Percentiles rank a stretch among this genome's conserved stretches.
phyloP scores from a whole-genome alignment of 2,888 invertebrate species.

The Rhagium mordax region DNA sequence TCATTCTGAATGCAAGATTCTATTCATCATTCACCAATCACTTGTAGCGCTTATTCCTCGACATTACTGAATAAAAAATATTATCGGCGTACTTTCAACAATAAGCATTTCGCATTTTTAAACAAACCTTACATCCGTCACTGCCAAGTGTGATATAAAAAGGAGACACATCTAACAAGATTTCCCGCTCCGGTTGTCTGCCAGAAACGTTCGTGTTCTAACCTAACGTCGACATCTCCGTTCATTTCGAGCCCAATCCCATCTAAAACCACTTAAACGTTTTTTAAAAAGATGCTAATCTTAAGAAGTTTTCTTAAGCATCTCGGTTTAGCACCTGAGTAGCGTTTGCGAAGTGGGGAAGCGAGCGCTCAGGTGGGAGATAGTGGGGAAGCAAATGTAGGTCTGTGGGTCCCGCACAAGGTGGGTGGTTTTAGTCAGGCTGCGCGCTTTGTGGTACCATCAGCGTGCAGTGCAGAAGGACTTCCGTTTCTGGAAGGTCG shows the following conservation, averaged over 20 bases:
- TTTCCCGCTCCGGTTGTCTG: neutral
- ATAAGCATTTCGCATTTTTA: no score
- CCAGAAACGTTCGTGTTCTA: neutral
- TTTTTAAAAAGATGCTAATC: slow-evolving; percentile 41
- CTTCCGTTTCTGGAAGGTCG: slow-evolving; percentile 64
- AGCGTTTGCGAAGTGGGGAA: slow-evolving; percentile 46
- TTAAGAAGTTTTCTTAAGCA: slow-evolving; percentile 50
- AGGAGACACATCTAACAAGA: neutral
- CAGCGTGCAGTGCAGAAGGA: slow-evolving; percentile 63
- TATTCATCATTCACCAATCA: no score
- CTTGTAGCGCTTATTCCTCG: no score
- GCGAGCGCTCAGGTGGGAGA: slow-evolving; percentile 45
- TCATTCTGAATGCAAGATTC: no score
- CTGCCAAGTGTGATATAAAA: neutral
- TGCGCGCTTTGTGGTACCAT: slow-evolving; percentile 64
- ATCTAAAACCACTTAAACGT: slow-evolving; percentile 2
- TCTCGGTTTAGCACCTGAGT: slow-evolving; percentile 48
- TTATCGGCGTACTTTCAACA: no score
- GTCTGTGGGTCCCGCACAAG: slow-evolving; percentile 67
- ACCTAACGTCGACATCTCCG: slow-evolving; percentile 20
- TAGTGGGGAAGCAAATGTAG: slow-evolving; percentile 66
- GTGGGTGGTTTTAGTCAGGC: slow-evolving; percentile 68
- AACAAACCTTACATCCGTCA: neutral
- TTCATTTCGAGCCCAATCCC: neutral
- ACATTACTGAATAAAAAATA: no score